Percentiles rank a stretch among this genome's conserved stretches.
Evolutionary conservation across 2,888 invertebrate genomes (phyloP).

Genomic region (Alsophila aescularia): DNA sequence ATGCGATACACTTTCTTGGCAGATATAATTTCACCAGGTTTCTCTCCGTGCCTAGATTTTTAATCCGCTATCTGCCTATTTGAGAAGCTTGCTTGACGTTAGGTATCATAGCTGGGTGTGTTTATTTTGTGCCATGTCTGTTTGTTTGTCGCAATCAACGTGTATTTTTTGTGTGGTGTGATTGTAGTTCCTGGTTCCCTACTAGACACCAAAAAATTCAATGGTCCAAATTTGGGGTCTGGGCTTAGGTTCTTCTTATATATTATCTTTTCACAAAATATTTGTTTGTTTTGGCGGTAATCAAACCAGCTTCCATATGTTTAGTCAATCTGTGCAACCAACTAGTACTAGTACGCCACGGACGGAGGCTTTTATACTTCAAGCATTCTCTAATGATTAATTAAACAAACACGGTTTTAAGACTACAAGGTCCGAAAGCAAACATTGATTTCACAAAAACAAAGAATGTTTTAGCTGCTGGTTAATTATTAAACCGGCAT

Average conservation of each 20-base stretch:
- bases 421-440: constrained; percentile 6
- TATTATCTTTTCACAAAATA: too few species aligned
- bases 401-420: not conserved
- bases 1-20: constrained; percentile 40
- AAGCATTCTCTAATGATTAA: too few species aligned
- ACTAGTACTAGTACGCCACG: too few species aligned
- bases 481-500: constrained; percentile 19
- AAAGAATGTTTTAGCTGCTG: constrained; percentile 16
- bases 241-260: too few species aligned
- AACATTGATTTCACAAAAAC: constrained; percentile 12
- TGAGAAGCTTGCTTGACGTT: not conserved
- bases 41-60: constrained; percentile 33
- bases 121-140: not conserved
- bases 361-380: too few species aligned
- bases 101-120: constrained; percentile 5
- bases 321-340: too few species aligned
- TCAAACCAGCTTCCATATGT: too few species aligned
- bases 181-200: too few species aligned
- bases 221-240: too few species aligned
- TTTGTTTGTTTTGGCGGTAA: too few species aligned
- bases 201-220: too few species aligned
- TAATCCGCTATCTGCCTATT: constrained; percentile 23
- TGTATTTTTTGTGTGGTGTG: too few species aligned
- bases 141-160: not conserved
- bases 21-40: constrained; percentile 39